Base-by-base conservation (phyloP, 2,888 invertebrate genomes). In the Drosophila crucigera region DNA sequence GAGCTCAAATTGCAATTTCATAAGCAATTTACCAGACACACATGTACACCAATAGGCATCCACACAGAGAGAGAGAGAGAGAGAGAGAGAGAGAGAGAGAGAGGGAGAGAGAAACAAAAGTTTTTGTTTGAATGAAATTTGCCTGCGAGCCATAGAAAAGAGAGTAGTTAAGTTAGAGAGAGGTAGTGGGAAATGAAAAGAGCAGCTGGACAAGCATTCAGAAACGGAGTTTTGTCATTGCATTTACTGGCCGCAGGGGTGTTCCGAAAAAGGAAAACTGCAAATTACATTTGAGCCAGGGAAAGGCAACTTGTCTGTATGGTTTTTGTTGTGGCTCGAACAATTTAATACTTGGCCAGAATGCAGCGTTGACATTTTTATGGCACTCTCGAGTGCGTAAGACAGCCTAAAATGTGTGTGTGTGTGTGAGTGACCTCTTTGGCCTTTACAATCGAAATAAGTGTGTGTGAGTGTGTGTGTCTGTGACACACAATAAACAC, bases 1-100 rank as follows among this genome's bases (percentile, higher is more conserved):
- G 78, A 81, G 83, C 85, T 84, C 83, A 90, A 89, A 87, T 84
- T 89, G 85, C 90, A 87, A 90, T 91, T 92, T 92, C 87, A 91
- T 91, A 91, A 91, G 91, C 91, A 92, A 92, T 91, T 91, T 92
- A 84, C 83, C 75, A 50, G 73, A 76, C 39, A 53, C 50, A 63
- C 33, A 69, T 30, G 50, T 30, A 30, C 30, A 25, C 25, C 25
- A 25, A 25, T 25, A 25, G 25, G 25, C 1, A 1, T 25, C 25
- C 25, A 25, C 25, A 30, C 30, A 30, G n/a, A n/a, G n/a, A 30
- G 35, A 22, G 30, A 72, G 31, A 72, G 65, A 80, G 73, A 30
- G 30, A 30, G 6, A 31, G 31, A 31, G 41, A 22, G 30, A 76
- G 33, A 76, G 65, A 80, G 73, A 31, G 31, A 31, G 9, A 9